Conservation (phyloP, 2,888 invertebrate genomes). For the Chrysina gloriosa region DNA sequence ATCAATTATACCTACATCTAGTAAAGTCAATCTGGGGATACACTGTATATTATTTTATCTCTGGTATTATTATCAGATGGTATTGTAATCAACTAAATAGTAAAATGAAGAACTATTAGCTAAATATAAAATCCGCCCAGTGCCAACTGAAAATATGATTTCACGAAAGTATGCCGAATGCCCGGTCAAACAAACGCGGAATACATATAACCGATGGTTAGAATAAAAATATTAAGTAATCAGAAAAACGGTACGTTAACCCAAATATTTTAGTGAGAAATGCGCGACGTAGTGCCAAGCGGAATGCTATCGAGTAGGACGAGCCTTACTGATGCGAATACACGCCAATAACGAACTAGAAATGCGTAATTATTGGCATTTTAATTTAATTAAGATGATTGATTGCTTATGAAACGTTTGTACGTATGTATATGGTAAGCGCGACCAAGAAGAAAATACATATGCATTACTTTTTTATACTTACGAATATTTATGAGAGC, state of each 20-base stretch:
- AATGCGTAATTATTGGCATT: not conserved
- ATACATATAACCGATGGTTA: not conserved
- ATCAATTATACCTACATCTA: too few species aligned
- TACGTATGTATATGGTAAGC: too few species aligned
- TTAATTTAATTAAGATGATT: not conserved
- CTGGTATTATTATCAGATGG: too few species aligned
- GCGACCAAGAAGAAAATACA: too few species aligned
- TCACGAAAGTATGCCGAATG: conserved; percentile 9
- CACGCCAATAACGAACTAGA: not conserved
- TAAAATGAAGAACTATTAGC: too few species aligned
- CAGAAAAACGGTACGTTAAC: conserved; percentile 29
- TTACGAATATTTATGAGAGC: too few species aligned
- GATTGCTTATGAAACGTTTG: not conserved
- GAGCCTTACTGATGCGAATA: not conserved
- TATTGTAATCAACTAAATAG: too few species aligned
- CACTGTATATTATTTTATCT: too few species aligned
- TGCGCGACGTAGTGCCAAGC: conserved; percentile 14
- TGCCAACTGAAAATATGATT: not conserved
- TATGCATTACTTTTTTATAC: too few species aligned
- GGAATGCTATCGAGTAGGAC: conserved; percentile 8
- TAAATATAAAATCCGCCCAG: conserved; percentile 3
- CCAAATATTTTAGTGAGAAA: conserved; percentile 23
- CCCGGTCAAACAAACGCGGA: not conserved
- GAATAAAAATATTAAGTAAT: conserved; percentile 36
- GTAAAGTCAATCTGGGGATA: too few species aligned